A percentile compares a stretch with the other conserved stretches of the same genome.
Conservation (phyloP, 2,113 vertebrate species). For the Myxocyprinus asiaticus region DNA sequence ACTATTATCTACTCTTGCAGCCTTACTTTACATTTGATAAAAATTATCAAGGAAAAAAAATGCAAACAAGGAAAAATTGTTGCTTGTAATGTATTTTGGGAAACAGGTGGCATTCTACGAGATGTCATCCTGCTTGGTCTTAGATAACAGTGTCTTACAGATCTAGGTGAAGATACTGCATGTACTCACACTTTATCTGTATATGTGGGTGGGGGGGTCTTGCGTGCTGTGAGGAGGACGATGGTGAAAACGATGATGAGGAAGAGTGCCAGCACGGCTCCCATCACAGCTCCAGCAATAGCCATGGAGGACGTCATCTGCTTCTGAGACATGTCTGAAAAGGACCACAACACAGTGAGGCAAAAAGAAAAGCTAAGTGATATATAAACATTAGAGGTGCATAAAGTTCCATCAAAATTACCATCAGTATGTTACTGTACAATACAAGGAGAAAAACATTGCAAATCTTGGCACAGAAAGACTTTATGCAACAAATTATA, state of each 20-base stretch:
- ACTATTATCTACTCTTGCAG: not conserved
- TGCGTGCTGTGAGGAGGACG: slow-evolving; percentile 84
- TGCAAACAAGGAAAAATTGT: no score
- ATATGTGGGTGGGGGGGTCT: slow-evolving; percentile 63
- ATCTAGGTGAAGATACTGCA: not conserved
- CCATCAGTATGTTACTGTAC: not conserved
- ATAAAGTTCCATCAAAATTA: slow-evolving; percentile 2
- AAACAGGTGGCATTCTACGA: not conserved
- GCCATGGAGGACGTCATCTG: slow-evolving; percentile 85
- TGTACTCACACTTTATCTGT: slow-evolving; percentile 77
- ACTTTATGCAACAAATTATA: not conserved
- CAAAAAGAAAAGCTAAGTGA: slow-evolving; percentile 26
- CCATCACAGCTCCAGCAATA: slow-evolving; percentile 89
- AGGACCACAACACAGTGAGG: slow-evolving; percentile 42
- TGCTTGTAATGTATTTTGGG: no score
- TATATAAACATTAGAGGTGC: not conserved
- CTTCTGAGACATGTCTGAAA: slow-evolving; percentile 72
- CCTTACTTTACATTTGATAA: not conserved
- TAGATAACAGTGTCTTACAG: not conserved
- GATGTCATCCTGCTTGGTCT: not conserved
- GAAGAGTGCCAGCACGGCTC: slow-evolving; percentile 90
- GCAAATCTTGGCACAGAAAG: not conserved
- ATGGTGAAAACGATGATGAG: slow-evolving; percentile 87
- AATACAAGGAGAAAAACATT: not conserved
- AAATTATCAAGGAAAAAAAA: not conserved